phyloP scores from a whole-genome alignment of 2,888 invertebrate genomes.

The Leptinotarsa haldemani region DNA sequence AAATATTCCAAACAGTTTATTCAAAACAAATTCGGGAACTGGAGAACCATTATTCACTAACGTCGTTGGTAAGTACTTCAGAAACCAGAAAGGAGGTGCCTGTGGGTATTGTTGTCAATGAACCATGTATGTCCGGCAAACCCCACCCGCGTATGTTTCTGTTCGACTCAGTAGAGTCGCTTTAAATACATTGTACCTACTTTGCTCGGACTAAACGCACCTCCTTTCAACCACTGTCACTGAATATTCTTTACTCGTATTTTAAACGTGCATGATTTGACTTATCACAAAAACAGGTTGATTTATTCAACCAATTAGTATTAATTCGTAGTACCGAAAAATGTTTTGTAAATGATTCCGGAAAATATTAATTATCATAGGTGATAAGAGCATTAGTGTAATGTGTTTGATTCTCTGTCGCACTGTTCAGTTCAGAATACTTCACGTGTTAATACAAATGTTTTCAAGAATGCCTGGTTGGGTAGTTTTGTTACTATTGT shows the following conservation, averaged over 20 bases:
- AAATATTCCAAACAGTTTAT: too few relatives aligned
- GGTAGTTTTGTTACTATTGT: not conserved
- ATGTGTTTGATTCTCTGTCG: not conserved
- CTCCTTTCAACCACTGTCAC: not conserved
- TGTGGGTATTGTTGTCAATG: too few relatives aligned
- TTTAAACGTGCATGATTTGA: not conserved
- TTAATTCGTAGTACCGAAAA: not conserved
- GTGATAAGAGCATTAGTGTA: not conserved
- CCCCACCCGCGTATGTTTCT: too few relatives aligned
- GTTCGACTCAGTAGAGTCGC: too few relatives aligned
- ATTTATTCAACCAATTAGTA: not conserved
- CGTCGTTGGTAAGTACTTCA: too few relatives aligned
- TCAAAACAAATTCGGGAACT: too few relatives aligned
- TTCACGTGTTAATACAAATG: not conserved
- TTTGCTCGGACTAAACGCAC: not conserved
- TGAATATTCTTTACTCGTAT: not conserved
- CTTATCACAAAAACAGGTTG: not conserved
- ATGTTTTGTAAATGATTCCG: constrained; percentile 3
- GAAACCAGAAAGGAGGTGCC: too few relatives aligned
- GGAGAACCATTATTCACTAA: too few relatives aligned
- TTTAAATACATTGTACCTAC: too few relatives aligned
- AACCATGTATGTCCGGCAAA: too few relatives aligned
- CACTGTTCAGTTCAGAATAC: not conserved
- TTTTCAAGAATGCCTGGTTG: not conserved
- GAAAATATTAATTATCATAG: not conserved